Evolutionary conservation across 1,140 invertebrate genomes (phyloP).

Genomic region (Drosophila bocqueti): DNA sequence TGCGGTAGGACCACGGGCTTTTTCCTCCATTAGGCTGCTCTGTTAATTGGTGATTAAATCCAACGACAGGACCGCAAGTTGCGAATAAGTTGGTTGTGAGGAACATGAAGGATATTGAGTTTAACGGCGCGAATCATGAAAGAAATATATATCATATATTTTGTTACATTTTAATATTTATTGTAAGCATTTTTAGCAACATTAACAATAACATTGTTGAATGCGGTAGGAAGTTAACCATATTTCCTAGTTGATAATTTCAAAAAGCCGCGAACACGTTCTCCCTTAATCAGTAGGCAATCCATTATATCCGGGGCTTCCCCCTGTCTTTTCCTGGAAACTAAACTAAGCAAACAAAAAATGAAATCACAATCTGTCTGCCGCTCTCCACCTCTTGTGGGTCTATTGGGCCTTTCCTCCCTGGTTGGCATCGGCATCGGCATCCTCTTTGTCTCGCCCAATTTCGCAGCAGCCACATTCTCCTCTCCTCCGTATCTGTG

Average conservation of each 20-base stretch:
- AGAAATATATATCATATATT: background rate
- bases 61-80: conserved; percentile 59
- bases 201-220: background rate
- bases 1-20: conserved; percentile 60
- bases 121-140: background rate
- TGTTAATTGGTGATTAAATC: conserved; percentile 77
- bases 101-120: conserved; percentile 10
- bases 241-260: background rate
- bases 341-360: conserved; percentile 37
- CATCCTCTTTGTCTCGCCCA: conserved; percentile 35
- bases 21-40: conserved; percentile 20
- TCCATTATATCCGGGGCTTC: conserved; percentile 22
- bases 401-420: background rate
- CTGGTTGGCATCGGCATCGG: conserved; percentile 19
- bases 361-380: conserved; percentile 37
- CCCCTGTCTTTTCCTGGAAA: conserved; percentile 11
- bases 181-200: background rate
- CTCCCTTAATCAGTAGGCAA: conserved; percentile 39
- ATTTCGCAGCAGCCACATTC: conserved; percentile 29
- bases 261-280: background rate
- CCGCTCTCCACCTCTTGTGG: conserved; percentile 5
- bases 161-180: background rate
- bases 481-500: conserved; percentile 6
- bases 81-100: conserved; percentile 5
- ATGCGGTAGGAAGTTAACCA: background rate